These are phyloP conservation scores for Leucophenga varia DNA, from an alignment of 1,140 invertebrate genomes.

Conservation along the genomic window DNA sequence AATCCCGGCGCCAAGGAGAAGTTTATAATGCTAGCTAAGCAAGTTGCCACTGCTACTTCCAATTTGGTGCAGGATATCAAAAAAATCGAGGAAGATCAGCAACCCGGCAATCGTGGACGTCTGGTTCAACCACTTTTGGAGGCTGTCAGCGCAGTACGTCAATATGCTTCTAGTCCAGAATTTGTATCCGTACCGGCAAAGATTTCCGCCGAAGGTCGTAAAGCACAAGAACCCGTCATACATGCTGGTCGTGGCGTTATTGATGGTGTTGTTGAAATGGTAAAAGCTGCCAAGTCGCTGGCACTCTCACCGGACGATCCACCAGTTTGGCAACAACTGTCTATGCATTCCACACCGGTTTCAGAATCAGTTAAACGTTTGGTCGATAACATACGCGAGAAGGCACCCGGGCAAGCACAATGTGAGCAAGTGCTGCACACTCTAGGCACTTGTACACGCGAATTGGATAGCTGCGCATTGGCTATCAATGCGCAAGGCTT, in stretches of 20 bases:
- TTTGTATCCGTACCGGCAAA: slow-evolving; percentile 89
- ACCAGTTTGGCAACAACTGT: slow-evolving; percentile 89
- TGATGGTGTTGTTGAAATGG: slow-evolving; percentile 66
- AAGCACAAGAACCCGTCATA: slow-evolving; percentile 85
- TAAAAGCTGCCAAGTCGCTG: slow-evolving; percentile 85
- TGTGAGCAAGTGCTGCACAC: slow-evolving; percentile 84
- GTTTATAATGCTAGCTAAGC: slow-evolving; percentile 96
- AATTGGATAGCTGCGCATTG: slow-evolving; percentile 85
- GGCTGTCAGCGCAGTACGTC: slow-evolving; percentile 89
- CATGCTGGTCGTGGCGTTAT: slow-evolving; percentile 76
- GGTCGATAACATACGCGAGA: slow-evolving; percentile 89
- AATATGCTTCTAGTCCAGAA: slow-evolving; percentile 90
- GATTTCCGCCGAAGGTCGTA: slow-evolving; percentile 76
- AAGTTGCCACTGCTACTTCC: slow-evolving; percentile 95
- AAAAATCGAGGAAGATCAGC: slow-evolving; percentile 82
- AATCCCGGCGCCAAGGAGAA: slow-evolving; percentile 94
- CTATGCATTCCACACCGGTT: slow-evolving; percentile 90
- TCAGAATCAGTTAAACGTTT: slow-evolving; percentile 95
- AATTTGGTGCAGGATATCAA: slow-evolving; percentile 95
- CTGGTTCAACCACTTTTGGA: slow-evolving; percentile 85
- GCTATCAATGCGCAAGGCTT: slow-evolving; percentile 84
- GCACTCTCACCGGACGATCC: slow-evolving; percentile 89
- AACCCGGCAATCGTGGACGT: slow-evolving; percentile 65
- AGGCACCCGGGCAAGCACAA: slow-evolving; percentile 93
- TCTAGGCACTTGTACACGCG: slow-evolving; percentile 72